phyloP scores from a whole-genome alignment of 2,797 vertebrate genomes.

The Ficedula albicollis region DNA sequence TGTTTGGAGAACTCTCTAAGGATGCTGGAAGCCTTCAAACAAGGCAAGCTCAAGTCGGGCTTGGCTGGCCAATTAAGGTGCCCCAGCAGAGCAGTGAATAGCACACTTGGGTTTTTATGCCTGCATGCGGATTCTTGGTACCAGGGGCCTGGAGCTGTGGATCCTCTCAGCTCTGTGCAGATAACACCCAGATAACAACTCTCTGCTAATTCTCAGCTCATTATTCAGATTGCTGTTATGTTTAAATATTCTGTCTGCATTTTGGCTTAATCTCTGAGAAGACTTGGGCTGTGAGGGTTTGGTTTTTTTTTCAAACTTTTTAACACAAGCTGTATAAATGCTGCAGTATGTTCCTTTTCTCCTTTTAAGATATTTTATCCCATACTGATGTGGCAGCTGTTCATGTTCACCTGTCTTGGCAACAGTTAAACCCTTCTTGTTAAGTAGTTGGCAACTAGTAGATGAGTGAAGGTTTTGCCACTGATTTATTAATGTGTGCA shows the following conservation, averaged over 20 bases:
- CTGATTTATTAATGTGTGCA: neutral
- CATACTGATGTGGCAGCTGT: neutral
- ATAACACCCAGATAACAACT: neutral
- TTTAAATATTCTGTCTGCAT: neutral
- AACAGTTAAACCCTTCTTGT: neutral
- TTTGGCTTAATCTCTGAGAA: neutral
- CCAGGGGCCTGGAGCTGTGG: rapidly evolving
- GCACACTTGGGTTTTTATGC: neutral
- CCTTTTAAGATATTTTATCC: neutral
- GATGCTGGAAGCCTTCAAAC: slow-evolving; percentile 15
- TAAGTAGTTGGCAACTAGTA: neutral
- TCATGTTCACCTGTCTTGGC: neutral
- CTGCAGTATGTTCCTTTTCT: neutral
- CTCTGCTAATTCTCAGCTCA: neutral
- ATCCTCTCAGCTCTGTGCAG: neutral
- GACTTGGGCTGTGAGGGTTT: neutral
- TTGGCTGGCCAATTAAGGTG: neutral
- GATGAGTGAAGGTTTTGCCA: neutral
- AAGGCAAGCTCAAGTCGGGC: neutral
- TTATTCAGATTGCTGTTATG: neutral
- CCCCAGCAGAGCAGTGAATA: neutral
- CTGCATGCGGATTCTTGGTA: neutral
- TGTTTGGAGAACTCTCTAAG: neutral
- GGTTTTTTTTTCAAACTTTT: neutral
- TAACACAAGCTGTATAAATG: neutral